Evolutionary conservation across 1,140 invertebrate genomes (phyloP).

Genomic region (Gonioctena quinquepunctata): DNA sequence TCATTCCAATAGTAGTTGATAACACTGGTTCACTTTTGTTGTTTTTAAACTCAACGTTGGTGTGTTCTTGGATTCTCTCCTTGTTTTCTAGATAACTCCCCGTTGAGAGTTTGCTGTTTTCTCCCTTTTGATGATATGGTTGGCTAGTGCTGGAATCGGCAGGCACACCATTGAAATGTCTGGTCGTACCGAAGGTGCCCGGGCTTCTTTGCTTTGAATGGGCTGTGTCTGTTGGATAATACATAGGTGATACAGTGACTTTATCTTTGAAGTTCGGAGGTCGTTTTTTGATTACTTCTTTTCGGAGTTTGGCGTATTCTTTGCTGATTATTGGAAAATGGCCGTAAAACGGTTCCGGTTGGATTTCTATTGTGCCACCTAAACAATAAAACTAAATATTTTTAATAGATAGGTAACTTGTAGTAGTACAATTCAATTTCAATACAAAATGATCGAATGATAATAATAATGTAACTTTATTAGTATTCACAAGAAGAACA

Average conservation of each 20-base stretch:
- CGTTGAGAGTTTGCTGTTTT: no score
- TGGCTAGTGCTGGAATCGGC: constrained; percentile 33
- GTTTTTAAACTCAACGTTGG: no score
- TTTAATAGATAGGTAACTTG: no score
- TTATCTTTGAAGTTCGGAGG: constrained; percentile 23
- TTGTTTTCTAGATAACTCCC: no score
- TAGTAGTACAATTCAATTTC: no score
- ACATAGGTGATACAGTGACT: constrained; percentile 32
- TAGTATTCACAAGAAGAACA: no score
- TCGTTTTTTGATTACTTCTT: constrained; percentile 52
- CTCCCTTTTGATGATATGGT: no score
- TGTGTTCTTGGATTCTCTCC: no score
- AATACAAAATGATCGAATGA: no score
- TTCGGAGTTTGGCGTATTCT: constrained; percentile 62
- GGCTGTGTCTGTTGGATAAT: constrained; percentile 33
- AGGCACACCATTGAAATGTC: constrained; percentile 38
- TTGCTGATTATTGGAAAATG: constrained; percentile 62
- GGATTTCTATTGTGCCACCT: constrained; percentile 62
- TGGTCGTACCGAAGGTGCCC: constrained; percentile 38
- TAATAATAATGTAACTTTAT: no score
- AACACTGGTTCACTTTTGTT: no score
- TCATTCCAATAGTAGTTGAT: no score
- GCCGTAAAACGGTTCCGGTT: constrained; percentile 60
- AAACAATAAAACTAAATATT: constrained; percentile 20
- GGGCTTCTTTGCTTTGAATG: constrained; percentile 33